Conservation (phyloP, 37 sponge, comb jelly and placozoan species). For the Spongilla lacustris region DNA sequence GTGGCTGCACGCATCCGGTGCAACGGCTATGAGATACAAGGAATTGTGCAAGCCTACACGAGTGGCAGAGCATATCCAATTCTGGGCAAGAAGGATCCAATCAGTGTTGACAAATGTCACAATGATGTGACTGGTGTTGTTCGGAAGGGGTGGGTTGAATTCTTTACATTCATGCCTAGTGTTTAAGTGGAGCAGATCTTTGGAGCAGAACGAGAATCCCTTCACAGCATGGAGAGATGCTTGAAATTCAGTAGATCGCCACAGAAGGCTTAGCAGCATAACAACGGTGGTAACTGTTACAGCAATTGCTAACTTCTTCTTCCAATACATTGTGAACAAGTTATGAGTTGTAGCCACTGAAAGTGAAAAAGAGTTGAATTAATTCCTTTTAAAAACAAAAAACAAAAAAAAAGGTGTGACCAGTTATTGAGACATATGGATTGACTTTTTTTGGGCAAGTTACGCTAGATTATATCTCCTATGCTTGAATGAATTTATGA, state of each 20-base stretch:
- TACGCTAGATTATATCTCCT: no score
- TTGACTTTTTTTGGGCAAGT: no score
- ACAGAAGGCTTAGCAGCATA: not conserved
- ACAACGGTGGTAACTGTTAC: not conserved
- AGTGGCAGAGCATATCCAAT: conserved; percentile 17
- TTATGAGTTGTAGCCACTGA: not conserved
- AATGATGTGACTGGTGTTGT: not conserved
- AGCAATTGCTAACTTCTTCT: not conserved
- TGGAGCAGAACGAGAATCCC: not conserved
- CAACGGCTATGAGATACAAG: not conserved
- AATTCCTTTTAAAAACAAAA: no score
- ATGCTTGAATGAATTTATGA: no score
- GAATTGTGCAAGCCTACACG: not conserved
- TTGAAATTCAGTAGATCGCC: not conserved
- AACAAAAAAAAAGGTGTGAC: no score
- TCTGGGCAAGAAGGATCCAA: not conserved
- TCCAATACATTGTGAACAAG: not conserved
- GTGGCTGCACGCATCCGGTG: conserved; percentile 4
- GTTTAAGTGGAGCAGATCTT: not conserved
- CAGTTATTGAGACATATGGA: no score
- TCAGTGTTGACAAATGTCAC: conserved; percentile 14
- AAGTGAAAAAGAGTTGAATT: not conserved
- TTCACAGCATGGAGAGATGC: not conserved
- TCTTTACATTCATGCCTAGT: not conserved
- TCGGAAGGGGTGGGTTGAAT: not conserved